Conservation (phyloP, 2,888 invertebrate species). For the Malachius bipustulatus region DNA sequence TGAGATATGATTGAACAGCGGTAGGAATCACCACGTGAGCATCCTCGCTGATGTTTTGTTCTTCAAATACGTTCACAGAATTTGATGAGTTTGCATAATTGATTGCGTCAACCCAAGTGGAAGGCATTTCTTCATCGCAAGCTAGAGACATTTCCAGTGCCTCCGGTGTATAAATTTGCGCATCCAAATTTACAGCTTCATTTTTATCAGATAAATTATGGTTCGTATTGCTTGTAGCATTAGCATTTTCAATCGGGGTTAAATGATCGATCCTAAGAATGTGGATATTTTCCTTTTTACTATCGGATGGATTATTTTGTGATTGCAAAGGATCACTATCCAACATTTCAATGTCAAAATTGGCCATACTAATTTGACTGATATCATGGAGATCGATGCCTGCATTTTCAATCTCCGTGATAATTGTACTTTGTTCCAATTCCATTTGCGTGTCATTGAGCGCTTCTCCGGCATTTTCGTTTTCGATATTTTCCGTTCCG, state of each 20-base stretch:
- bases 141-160: constrained; percentile 62
- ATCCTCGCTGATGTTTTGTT: constrained; percentile 40
- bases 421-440: constrained; percentile 34
- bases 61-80: constrained; percentile 50
- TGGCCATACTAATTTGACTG: constrained; percentile 20
- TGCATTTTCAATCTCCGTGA: constrained; percentile 35
- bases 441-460: constrained; percentile 32
- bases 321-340: constrained; percentile 15
- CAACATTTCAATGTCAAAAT: constrained; percentile 25
- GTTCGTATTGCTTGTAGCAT: constrained; percentile 4
- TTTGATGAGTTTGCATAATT: constrained; percentile 53
- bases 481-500: constrained; percentile 34
- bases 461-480: constrained; percentile 31
- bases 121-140: constrained; percentile 62
- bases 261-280: constrained; percentile 3
- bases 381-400: constrained; percentile 32
- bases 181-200: constrained; percentile 23
- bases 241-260: background rate
- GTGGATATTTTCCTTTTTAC: background rate
- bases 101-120: constrained; percentile 64
- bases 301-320: background rate
- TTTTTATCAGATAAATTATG: constrained; percentile 6
- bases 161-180: constrained; percentile 38
- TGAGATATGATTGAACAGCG: constrained; percentile 50
- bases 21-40: constrained; percentile 49